Base-by-base conservation (phyloP, 2,888 invertebrate genomes). In the Agapostemon virescens region DNA sequence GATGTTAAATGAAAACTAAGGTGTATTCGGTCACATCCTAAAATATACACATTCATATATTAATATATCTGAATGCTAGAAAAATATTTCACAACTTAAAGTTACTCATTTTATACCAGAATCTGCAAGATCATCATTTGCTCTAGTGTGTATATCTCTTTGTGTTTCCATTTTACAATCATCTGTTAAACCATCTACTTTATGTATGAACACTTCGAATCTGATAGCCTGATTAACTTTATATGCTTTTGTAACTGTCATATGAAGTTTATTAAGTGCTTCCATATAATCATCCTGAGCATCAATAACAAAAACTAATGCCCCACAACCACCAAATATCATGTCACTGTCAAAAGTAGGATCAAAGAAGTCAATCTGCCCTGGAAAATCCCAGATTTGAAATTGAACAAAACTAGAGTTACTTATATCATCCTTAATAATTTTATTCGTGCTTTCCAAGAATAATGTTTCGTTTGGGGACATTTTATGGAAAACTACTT, bases 401-500 rank as follows among this genome's bases (percentile, higher is more conserved):
- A 99, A 99, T 93, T 99, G 99, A 70, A 99, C 98, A 95, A 99
- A 99, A 90, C 99, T 97, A 67, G 96, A 96, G 93, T 98, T 98
- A 89, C 98, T 98, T 83, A 99, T 98, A 91, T 99, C 98, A 93
- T 99, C 99, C 93, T 98, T 99, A 4, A 98, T 97, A 87, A 99
- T 98, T 95, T 99, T 98, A 93, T 98, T 98, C 69, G 99, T 99
- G 85, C 98, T 98, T 93, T 99, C 99, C 84, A 99, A 94, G 92
- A 99, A 99, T 74, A 99, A 94, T 0, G 99, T 99, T 94, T 99
- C 99, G 93, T 99, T 99, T 1, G 99, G 99, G 2, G 99, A 98
- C 98, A 99, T 99, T 94, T 99, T 99, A 93, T 99, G 99, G 93
- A 99, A 99, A n/a, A 99, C 99, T 6, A 99, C 99, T 94, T 99